A percentile compares a stretch with the other conserved stretches of the same genome.
Evolutionary conservation across 2,113 vertebrate genomes (phyloP).

Genomic region (Glaucidium brasilianum): DNA sequence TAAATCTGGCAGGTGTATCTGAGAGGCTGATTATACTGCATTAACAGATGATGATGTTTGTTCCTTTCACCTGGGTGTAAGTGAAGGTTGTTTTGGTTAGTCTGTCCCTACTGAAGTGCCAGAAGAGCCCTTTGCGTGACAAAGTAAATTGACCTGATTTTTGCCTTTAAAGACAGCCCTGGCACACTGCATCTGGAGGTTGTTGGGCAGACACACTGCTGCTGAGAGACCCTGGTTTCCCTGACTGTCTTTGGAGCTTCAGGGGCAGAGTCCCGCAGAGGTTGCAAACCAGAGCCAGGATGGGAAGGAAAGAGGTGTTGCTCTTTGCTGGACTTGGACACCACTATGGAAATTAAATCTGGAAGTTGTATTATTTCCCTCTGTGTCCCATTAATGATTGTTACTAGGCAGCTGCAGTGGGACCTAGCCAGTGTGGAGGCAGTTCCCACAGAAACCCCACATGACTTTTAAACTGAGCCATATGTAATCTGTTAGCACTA

Average conservation of each 20-base stretch:
- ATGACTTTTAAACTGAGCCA: background rate
- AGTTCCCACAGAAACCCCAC: conserved; percentile 2
- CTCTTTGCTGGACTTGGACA: background rate
- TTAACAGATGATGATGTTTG: background rate
- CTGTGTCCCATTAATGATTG: background rate
- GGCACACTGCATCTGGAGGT: background rate
- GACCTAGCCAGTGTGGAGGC: background rate
- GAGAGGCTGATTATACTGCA: background rate
- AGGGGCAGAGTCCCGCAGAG: background rate
- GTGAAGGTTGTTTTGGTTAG: background rate
- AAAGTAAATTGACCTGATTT: background rate
- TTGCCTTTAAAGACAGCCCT: background rate
- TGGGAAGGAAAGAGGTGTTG: background rate
- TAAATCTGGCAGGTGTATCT: background rate
- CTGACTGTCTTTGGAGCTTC: background rate
- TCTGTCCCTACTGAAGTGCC: no score
- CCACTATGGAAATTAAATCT: background rate
- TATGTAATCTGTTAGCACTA: background rate
- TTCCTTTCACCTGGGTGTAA: background rate
- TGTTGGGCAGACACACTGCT: background rate
- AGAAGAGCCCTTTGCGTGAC: background rate
- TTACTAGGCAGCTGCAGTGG: background rate
- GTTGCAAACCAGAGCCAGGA: background rate
- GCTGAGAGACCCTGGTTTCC: background rate
- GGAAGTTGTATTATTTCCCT: background rate